phyloP scores from a whole-genome alignment of 2,113 vertebrate genomes.

The Odontophorus gujanensis region DNA sequence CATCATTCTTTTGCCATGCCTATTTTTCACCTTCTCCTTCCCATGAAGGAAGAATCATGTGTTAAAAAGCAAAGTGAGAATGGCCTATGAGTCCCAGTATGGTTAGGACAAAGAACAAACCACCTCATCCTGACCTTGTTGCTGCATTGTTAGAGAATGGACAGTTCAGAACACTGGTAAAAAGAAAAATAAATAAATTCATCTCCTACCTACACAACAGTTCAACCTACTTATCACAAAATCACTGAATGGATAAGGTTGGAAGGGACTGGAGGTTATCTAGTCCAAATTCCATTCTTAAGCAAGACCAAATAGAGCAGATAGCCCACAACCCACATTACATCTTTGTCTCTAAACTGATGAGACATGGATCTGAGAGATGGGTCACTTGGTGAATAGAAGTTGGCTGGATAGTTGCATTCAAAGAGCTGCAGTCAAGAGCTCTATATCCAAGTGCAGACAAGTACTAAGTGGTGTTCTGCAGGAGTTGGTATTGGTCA shows the following conservation, averaged over 20 bases:
- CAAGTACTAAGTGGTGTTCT: not conserved
- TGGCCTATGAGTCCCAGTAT: fast-evolving
- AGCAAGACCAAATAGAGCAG: too few relatives aligned
- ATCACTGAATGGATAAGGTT: not conserved
- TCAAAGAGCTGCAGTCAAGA: not conserved
- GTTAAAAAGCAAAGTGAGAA: not conserved
- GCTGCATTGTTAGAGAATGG: not conserved
- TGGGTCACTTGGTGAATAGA: not conserved
- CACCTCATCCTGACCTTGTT: not conserved
- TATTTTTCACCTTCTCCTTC: not conserved
- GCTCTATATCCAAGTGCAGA: not conserved
- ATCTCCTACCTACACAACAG: not conserved
- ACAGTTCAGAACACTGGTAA: not conserved
- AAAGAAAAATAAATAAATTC: not conserved
- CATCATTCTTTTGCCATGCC: not conserved
- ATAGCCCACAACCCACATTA: too few relatives aligned
- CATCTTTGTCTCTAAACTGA: too few relatives aligned
- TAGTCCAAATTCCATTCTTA: not conserved
- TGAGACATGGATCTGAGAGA: not conserved
- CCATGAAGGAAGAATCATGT: not conserved
- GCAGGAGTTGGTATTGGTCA: not conserved
- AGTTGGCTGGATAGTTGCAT: not conserved
- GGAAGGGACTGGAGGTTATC: not conserved
- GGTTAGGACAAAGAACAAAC: not conserved
- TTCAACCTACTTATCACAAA: not conserved